Percentiles rank a stretch among this genome's conserved stretches.
phyloP scores from a whole-genome alignment of 2,888 invertebrate species.

The Conops quadrifasciatus region DNA sequence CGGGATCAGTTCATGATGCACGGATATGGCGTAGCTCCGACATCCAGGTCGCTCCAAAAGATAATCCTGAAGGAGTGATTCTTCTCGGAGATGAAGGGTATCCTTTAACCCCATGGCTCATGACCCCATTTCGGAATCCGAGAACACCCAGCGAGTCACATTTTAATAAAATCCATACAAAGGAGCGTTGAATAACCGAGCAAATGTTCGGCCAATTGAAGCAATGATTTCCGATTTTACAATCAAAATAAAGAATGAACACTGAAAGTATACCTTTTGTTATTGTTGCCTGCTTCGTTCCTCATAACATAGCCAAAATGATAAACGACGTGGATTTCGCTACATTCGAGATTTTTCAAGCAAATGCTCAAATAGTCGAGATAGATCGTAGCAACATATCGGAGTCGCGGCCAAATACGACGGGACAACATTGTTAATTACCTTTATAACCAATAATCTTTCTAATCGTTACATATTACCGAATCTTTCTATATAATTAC shows the following conservation, averaged over 20 bases:
- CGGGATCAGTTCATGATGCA: constrained; percentile 6
- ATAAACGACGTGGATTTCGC: constrained; percentile 3
- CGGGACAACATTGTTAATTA: no score
- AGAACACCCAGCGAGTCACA: constrained; percentile 11
- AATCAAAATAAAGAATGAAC: constrained; percentile 27
- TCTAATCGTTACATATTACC: neutral
- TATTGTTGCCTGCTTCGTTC: constrained; percentile 26
- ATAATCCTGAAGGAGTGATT: constrained; percentile 33
- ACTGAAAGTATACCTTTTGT: constrained; percentile 21
- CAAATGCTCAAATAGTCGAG: neutral
- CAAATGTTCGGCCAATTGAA: constrained; percentile 26
- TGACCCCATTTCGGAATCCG: constrained; percentile 34
- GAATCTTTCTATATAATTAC: no score
- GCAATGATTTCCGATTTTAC: constrained; percentile 30
- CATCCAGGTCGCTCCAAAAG: constrained; percentile 19
- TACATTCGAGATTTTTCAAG: neutral
- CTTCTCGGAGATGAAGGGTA: constrained; percentile 37
- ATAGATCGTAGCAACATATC: neutral
- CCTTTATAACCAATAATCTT: no score
- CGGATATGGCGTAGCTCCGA: constrained; percentile 16
- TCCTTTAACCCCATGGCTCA: constrained; percentile 32
- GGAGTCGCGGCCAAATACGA: no score
- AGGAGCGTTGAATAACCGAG: constrained; percentile 30
- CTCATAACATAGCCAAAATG: constrained; percentile 25
- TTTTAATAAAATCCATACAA: constrained; percentile 34